Conservation (phyloP, 2,797 vertebrate genomes). For the Hippoglossus hippoglossus region DNA sequence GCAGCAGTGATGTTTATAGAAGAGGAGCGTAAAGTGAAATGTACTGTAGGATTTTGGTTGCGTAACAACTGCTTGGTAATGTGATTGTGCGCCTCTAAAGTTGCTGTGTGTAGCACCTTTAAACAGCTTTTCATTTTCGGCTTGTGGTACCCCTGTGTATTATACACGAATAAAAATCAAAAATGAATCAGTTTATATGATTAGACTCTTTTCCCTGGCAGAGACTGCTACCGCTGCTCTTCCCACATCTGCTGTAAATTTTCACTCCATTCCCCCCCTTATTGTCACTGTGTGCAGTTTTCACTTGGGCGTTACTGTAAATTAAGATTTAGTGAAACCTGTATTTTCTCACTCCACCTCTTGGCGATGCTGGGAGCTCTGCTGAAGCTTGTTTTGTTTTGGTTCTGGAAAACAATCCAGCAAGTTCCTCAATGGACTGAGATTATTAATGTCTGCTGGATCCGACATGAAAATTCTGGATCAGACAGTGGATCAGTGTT, state of each 20-base stretch:
- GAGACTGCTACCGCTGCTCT: neutral
- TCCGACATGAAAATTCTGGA: too few relatives aligned
- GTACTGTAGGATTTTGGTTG: constrained; percentile 22
- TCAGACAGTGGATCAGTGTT: too few relatives aligned
- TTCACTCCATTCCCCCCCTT: neutral
- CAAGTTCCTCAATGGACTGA: neutral
- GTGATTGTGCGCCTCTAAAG: constrained; percentile 30
- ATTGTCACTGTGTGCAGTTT: neutral
- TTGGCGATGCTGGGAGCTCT: constrained; percentile 30
- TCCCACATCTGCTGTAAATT: constrained; percentile 7
- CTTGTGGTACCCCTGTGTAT: constrained; percentile 5
- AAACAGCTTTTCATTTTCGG: constrained; percentile 20
- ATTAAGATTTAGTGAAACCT: constrained; percentile 5
- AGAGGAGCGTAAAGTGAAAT: constrained; percentile 16
- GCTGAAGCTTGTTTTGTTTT: constrained; percentile 10
- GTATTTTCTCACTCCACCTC: neutral
- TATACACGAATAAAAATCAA: neutral
- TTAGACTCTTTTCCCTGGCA: constrained; percentile 1
- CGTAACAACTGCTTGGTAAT: constrained; percentile 42
- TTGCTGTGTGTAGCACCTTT: constrained; percentile 26
- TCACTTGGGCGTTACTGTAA: constrained; percentile 13
- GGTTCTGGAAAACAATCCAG: constrained; percentile 13
- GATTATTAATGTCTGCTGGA: too few relatives aligned
- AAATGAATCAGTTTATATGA: constrained; percentile 2
- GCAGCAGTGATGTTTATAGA: constrained; percentile 32